Base-by-base conservation (phyloP, 2,797 vertebrate species). In the Enteromius mattozi region DNA sequence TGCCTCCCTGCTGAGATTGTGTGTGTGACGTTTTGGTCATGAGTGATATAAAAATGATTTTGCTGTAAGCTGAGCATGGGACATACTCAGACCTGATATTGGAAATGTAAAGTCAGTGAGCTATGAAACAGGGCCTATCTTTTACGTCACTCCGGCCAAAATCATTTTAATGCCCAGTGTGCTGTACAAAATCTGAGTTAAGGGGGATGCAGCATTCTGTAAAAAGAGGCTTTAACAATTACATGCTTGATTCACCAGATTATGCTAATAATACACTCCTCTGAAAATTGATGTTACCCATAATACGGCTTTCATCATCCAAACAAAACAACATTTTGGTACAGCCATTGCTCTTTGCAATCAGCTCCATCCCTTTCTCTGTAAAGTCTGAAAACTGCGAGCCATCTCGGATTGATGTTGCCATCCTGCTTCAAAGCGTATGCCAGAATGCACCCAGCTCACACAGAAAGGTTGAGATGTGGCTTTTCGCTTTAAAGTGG, bases 31-130 rank as follows among this genome's bases (percentile, higher is more conserved):
- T 65, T 30, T 45, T 86, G 40, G 59, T 76, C 72, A 65, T 68
- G 69, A 84, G 70, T 59, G 80, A 84, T 82, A 82, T 84, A 72
- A 89, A 86, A 86, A 87, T 78, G 80, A 84, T 61, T 81, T 75
- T 40, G 42, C 71, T 80, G 84, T 88, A 61, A 80, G 72, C 40
- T 61, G 83, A 75, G 84, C 71, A 83, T 78, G 79, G 76, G 59
- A 85, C 61, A 82, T 42, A 47, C 19, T 49, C 77, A 81, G 74
- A 85, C 84, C 83, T 78, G 82, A 86, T 85, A 81, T 83, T 72
- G 33, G 45, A 78, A 75, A 81, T 86, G 79, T 81, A 80, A 86
- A 86, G 9, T 81, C 71, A 83, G 24, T 78, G 79, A 84, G 70
- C 84, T 66, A 75, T 86, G 80, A 87, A 89, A 88, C 72, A 49